Conservation (phyloP, 2,888 invertebrate species). For the Parnassius orleans region DNA sequence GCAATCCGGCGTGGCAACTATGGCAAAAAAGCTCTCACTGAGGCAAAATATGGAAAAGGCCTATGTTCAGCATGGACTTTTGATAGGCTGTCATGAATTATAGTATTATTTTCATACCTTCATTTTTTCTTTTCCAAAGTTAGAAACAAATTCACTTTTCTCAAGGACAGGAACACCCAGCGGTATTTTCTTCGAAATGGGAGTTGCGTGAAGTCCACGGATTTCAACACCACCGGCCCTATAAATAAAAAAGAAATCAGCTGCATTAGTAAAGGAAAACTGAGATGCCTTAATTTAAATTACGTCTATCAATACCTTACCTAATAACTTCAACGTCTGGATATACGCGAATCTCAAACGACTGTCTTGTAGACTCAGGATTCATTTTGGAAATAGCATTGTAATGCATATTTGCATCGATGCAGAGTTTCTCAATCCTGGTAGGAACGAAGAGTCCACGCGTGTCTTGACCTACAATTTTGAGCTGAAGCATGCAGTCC, state of each 20-base stretch:
- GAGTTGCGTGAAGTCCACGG: constrained; percentile 87
- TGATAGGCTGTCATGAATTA: neutral
- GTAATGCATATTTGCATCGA: constrained; percentile 84
- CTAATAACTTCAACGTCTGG: constrained; percentile 75
- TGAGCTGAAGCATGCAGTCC: constrained; percentile 93
- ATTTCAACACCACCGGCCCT: constrained; percentile 89
- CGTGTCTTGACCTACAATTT: constrained; percentile 85
- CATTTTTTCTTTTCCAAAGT: constrained; percentile 70
- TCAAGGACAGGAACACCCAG: constrained; percentile 89
- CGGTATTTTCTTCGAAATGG: constrained; percentile 85
- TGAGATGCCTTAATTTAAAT: neutral
- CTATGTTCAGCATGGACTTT: too few relatives aligned
- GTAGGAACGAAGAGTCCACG: constrained; percentile 88
- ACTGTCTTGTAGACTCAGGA: constrained; percentile 63
- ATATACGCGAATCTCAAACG: constrained; percentile 70
- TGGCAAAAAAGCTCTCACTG: too few relatives aligned
- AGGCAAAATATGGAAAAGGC: too few relatives aligned
- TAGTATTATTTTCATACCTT: constrained; percentile 42
- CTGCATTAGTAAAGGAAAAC: neutral
- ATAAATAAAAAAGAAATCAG: constrained; percentile 29
- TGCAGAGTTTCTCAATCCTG: constrained; percentile 84
- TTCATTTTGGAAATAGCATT: constrained; percentile 71
- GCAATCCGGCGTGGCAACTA: too few relatives aligned
- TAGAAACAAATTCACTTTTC: constrained; percentile 86
- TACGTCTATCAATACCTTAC: constrained; percentile 37